These are phyloP conservation scores for Gorsachius magnificus DNA, from an alignment of 2,797 vertebrate species.

Conservation along the genomic window DNA sequence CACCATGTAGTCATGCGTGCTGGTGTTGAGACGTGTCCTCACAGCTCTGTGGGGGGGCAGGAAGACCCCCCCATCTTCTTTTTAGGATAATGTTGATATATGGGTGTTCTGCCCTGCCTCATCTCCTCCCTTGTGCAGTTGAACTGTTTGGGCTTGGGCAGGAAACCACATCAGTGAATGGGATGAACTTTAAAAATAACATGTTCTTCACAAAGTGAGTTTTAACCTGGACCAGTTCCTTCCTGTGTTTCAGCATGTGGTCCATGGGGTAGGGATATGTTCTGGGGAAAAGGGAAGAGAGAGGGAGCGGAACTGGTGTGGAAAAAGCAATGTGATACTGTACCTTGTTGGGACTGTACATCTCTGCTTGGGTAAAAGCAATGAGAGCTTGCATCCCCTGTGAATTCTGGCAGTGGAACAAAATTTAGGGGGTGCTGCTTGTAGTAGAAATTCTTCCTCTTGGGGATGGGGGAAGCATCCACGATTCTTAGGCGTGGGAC, in stretches of 20 bases:
- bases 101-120: not conserved
- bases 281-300: not conserved
- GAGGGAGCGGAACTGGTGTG: not conserved
- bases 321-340: not conserved
- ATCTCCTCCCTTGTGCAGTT: not conserved
- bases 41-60: not conserved
- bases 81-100: not conserved
- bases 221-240: not conserved
- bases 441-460: not conserved
- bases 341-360: not conserved
- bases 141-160: not conserved
- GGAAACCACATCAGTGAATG: not conserved
- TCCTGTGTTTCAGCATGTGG: not conserved
- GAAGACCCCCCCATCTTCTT: not conserved
- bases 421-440: not conserved
- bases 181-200: not conserved
- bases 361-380: not conserved
- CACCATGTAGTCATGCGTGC: not conserved
- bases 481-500: not conserved
- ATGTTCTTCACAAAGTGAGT: not conserved
- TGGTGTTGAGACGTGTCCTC: not conserved
- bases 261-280: not conserved
- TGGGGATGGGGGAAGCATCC: not conserved
- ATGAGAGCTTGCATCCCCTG: not conserved
- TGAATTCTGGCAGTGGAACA: not conserved